Evolutionary conservation across 2,113 vertebrate genomes (phyloP), one percentile per base, ranked within the genome.

Genomic region (Vidua chalybeata): DNA sequence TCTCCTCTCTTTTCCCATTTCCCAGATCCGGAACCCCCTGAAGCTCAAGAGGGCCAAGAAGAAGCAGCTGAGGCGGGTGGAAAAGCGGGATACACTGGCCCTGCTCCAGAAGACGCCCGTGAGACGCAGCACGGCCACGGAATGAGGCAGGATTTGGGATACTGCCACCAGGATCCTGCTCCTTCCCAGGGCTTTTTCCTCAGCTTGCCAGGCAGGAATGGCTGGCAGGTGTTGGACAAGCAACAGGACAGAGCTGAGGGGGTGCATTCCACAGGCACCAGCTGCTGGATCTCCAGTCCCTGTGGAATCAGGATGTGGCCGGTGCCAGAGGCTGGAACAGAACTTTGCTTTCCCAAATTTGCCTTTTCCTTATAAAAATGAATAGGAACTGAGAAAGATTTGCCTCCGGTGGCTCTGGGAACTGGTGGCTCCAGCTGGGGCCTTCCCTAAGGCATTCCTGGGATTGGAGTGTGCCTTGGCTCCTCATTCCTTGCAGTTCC

Each of bases 31-130:
- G 13, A 99, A 99, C 95, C 99, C 99, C 0, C 13, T 98, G 54
- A 99, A 99, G 95, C 98, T 99, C 56, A 99, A 99, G 97, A 97
- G 99, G 75, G 99, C 98, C 35, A 99, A 98, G 98, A 99, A 99
- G 98, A 98, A 99, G 92, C 98, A 99, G 30, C 97, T 99, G 31
- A 98, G 99, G 66, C 97, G 97, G 55, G 97, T 99, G 10, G 98
- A 99, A 93, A 99, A 99, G 97, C 97, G 99, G 87, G 99, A 99
- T 88, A 99, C 99, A 0, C 97, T 99, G 84, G 94, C 97, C 8
- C 83, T 98, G 94, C 96, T 99, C 67, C 98, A 99, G 96, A 97
- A 97, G 68, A 61, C 45, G 0, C 95, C 95, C 0, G 55, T 73
- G 21, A 63, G 27, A 63, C 49, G 9, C 54, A 71, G 74, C 14